Base-by-base conservation (phyloP, 2,888 invertebrate genomes). In the Acanthosepion lycidas region DNA sequence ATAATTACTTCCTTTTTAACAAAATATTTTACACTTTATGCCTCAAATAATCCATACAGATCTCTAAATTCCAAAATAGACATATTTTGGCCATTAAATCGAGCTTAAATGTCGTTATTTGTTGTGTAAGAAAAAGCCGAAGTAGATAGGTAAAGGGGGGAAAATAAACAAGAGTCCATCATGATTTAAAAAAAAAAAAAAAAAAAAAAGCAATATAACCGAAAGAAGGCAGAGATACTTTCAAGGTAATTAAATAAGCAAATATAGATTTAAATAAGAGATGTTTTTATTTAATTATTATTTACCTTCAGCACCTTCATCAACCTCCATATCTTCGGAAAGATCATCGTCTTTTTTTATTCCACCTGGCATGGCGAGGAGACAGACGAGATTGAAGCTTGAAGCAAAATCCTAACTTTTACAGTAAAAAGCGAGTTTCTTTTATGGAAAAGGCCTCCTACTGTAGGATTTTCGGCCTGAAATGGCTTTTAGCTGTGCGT, bases 271-370 rank as follows among this genome's bases (percentile, higher is more conserved):
- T 18, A 94, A 95, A 94, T 94, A 92, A 92, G 91, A 94, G 94
- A 95, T 94, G 93, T 95, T 94, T 42, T 42, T 42, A 3, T 42
- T 42, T 42, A 42, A 42, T 42, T 42, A 2, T 42, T 94, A 95
- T 92, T 95, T 95, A 95, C 95, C 96, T 96, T 96, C 96, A 94
- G 95, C 96, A 59, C 95, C 96, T 94, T 96, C 96, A 91, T 97
- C 96, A 94, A 96, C 95, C 95, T 97, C 96, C 96, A 96, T 95
- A 78, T 96, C 96, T 94, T 96, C 96, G 33, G 95, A 95, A 6
- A 96, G 96, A 20, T 96, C 95, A 95, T 96, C 96, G 94, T 96
- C 96, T 94, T 96, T 96, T 95, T 95, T 96, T 93, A 95, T 94
- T n/a, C 95, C 96, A 20, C 95, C 93, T 53, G 95, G 95, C 94